phyloP scores from a whole-genome alignment of 30 jellyfish, hydroid and myxozoan genomes.

The Nemopilema nomurai region DNA sequence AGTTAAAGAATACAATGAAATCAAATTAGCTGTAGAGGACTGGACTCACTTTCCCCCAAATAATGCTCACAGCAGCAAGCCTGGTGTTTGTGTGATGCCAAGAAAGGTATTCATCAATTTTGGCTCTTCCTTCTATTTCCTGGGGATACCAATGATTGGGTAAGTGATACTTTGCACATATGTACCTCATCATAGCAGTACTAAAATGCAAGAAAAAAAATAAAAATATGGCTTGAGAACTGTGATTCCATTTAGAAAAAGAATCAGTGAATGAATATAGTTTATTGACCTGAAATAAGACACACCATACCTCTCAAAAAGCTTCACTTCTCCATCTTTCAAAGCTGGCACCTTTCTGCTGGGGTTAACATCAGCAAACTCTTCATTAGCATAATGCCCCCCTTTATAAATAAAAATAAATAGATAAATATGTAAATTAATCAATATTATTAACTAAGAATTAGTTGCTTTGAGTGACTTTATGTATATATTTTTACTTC shows the following conservation, averaged over 20 bases:
- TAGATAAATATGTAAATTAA: too few relatives aligned
- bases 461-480: too few relatives aligned
- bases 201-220: constrained; percentile 45
- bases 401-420: constrained; percentile 32
- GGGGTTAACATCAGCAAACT: constrained; percentile 64
- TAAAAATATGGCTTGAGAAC: too few relatives aligned
- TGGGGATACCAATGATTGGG: constrained; percentile 96
- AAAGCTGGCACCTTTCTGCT: constrained; percentile 86
- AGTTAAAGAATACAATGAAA: too few relatives aligned
- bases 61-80: constrained; percentile 53
- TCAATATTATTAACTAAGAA: too few relatives aligned
- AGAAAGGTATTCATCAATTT: constrained; percentile 83
- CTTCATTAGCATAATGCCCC: constrained; percentile 58
- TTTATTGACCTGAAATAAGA: too few relatives aligned
- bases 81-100: constrained; percentile 93
- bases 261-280: too few relatives aligned
- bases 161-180: constrained; percentile 51
- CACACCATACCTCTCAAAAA: constrained; percentile 80
- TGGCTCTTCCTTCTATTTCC: constrained; percentile 68
- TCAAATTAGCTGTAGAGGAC: too few relatives aligned
- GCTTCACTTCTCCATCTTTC: constrained; percentile 70
- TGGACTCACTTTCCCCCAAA: constrained; percentile 66
- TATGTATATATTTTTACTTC: too few relatives aligned
- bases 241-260: too few relatives aligned
- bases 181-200: constrained; percentile 82